Evolutionary conservation across 2,888 invertebrate genomes (phyloP), one percentile per base, ranked within the genome.

Genomic region (Rhimphoctona megacephalus): DNA sequence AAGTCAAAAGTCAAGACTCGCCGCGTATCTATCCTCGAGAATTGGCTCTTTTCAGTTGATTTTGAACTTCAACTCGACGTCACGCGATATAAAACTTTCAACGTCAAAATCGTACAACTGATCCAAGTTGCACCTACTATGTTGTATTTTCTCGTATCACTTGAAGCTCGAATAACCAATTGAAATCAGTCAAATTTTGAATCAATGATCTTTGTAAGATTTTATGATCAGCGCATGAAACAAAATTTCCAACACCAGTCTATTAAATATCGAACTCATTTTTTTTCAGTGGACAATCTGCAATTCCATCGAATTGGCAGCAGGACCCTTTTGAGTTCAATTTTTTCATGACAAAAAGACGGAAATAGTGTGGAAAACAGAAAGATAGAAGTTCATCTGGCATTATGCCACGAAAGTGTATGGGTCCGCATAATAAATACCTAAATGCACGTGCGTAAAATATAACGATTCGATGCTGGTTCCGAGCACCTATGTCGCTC

Each of bases 401-500:
- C 74, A 8, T 25, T 5, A 43, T 33, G 61, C 57, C 61, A 76
- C n/a, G 19, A 5, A 22, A 36, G 43, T 22, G 25, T 69, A 52
- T 19, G 52, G 5, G n/a, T 33, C 25, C n/a, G 64, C 64, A 36
- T 46, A 49, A 36, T 46, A 49, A n/a, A 66, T 52, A 2, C 49
- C 46, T 17, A 49, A 17, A 64, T 61, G 7, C 73, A 39, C n/a
- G 14, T 9, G 39, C 5, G 17, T 30, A 52, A 67, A 49, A 52
- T 46, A 22, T 49, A 57, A 39, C 36, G n/a, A 43, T 64, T 76
- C 30, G 64, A 19, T 64, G n/a, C 61, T 54, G n/a, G 14, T n/a
- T 33, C 46, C 19, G n/a, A 66, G 39, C 70, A 52, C 43, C 74
- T 83, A 11, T 54, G 78, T 67, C 19, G 69, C 14, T 49, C 54